Evolutionary conservation across 2,888 invertebrate species (phyloP).

Genomic region (Lycaena phlaeas): DNA sequence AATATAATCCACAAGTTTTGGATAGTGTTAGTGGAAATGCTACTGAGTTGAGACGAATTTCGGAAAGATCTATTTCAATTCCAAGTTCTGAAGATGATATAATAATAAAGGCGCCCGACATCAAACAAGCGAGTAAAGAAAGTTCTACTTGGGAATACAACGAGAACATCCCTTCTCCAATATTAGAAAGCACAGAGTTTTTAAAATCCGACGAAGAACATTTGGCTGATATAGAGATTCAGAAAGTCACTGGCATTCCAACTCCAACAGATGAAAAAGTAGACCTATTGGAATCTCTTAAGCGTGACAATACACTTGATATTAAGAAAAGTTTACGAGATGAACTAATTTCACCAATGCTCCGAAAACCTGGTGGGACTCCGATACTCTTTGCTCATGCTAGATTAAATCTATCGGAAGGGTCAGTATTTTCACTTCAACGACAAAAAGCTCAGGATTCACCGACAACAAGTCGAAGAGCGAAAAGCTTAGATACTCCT

Average conservation of each 20-base stretch:
- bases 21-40: conserved; percentile 77
- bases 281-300: conserved; percentile 35
- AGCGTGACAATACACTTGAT: conserved; percentile 42
- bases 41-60: conserved; percentile 79
- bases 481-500: conserved; percentile 88
- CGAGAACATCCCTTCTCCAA: conserved; percentile 77
- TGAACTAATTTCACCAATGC: conserved; percentile 78
- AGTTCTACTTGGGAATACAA: conserved; percentile 76
- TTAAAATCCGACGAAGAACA: conserved; percentile 74
- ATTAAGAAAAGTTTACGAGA: conserved; percentile 75
- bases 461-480: conserved; percentile 81
- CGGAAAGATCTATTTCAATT: conserved; percentile 82
- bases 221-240: conserved; percentile 68
- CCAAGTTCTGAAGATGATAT: conserved; percentile 83
- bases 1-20: conserved; percentile 76
- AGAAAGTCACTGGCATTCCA: conserved; percentile 63
- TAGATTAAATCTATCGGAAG: conserved; percentile 86
- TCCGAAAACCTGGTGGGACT: conserved; percentile 81
- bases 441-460: conserved; percentile 84
- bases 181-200: conserved; percentile 74
- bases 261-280: conserved; percentile 45
- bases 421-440: conserved; percentile 84
- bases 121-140: conserved; percentile 61
- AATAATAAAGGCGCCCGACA: conserved; percentile 71
- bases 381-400: conserved; percentile 86